phyloP scores from a whole-genome alignment of 1,140 invertebrate genomes.

The Homarus americanus region DNA sequence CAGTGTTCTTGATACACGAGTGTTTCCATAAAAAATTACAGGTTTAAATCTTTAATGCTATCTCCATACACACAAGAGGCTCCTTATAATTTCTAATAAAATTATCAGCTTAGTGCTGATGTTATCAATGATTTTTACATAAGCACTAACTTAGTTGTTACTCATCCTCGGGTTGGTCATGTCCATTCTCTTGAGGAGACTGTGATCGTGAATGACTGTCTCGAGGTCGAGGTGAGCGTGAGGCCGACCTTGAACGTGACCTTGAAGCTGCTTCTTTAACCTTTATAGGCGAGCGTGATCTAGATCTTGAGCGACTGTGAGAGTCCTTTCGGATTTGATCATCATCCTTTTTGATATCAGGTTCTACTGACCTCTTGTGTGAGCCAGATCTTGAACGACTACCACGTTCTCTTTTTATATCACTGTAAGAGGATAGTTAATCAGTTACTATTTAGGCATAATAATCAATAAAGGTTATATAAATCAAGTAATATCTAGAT shows the following conservation, averaged over 20 bases:
- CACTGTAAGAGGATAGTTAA: not conserved
- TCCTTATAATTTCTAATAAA: not conserved
- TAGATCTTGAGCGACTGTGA: slow-evolving; percentile 17
- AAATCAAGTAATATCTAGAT: too few species aligned
- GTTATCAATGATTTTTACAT: not conserved
- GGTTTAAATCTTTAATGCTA: not conserved
- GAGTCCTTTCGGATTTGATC: slow-evolving; percentile 4
- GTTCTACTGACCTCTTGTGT: slow-evolving; percentile 21
- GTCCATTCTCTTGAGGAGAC: slow-evolving; percentile 56
- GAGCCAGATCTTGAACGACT: slow-evolving; percentile 31
- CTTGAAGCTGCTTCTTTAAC: not conserved
- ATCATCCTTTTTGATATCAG: not conserved
- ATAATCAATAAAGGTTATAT: too few species aligned
- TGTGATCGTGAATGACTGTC: slow-evolving; percentile 44
- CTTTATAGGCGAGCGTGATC: slow-evolving; percentile 17
- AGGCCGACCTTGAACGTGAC: slow-evolving; percentile 48
- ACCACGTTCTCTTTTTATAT: slow-evolving; percentile 5
- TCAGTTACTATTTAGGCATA: too few species aligned
- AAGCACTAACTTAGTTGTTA: not conserved
- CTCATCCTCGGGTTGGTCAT: slow-evolving; percentile 9
- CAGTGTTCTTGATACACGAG: not conserved
- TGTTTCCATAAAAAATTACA: not conserved
- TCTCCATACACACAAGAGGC: not conserved
- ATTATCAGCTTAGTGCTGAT: not conserved
- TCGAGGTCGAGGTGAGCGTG: not conserved